A percentile compares a stretch with the other conserved stretches of the same genome.
These are phyloP conservation scores for Habrosyne pyritoides DNA, from an alignment of 2,888 invertebrate genomes.

Conservation along the genomic window DNA sequence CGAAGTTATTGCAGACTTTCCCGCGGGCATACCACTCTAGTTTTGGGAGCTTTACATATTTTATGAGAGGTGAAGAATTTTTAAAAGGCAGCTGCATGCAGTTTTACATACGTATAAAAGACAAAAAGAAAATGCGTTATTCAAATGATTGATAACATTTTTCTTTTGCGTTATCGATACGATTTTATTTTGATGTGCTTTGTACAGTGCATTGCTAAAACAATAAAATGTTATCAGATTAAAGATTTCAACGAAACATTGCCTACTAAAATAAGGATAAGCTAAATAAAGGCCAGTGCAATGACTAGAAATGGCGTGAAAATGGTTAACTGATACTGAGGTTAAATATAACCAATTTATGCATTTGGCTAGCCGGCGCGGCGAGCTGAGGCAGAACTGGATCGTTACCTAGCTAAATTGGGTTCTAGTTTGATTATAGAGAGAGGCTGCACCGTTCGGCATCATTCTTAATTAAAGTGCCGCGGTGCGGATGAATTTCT, in stretches of 20 bases:
- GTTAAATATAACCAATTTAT: neutral
- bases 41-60: neutral
- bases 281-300: neutral
- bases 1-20: neutral
- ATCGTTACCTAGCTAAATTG: slow-evolving; percentile 1
- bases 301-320: neutral
- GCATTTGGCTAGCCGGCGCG: neutral
- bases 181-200: neutral
- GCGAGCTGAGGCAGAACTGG: neutral
- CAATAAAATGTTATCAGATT: neutral
- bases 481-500: neutral
- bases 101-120: too few relatives aligned
- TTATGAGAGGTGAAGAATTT: neutral
- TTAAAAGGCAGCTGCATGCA: neutral
- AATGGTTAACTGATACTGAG: neutral
- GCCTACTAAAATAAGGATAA: neutral
- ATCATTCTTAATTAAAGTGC: slow-evolving; percentile 9
- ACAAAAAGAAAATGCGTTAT: neutral
- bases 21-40: too few relatives aligned
- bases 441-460: slow-evolving; percentile 2
- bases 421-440: slow-evolving; percentile 6
- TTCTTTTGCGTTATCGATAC: neutral
- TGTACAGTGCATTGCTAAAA: neutral
- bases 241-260: neutral
- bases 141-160: neutral